Base-by-base conservation (phyloP, 2,888 invertebrate species). In the Molorchus minor region DNA sequence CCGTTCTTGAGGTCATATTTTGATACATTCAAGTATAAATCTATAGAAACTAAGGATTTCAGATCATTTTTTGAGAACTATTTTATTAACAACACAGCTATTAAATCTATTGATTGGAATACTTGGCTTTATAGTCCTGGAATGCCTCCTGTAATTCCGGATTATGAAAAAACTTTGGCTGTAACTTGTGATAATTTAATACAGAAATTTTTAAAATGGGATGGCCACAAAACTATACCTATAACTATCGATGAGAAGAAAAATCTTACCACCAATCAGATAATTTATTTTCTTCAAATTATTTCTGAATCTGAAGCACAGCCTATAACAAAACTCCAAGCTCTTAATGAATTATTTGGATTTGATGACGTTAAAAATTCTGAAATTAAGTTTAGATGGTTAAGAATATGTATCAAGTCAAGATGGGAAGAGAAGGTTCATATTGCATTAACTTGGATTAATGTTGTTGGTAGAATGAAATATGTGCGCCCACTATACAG, bases 381-480 rank as follows among this genome's bases (percentile, higher is more conserved):
- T 0, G 96, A 97, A 82, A 90, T 96, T 46, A 84, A 84, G 69
- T 88, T 82, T 80, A 88, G 52, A 29, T 93, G 94, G 89, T 79
- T 94, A 43, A 85, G 93, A 56, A 78, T 95, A 57, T 88, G 92
- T 65, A 82, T 96, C n/a, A 88, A 86, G 75, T 88, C 90, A 8
- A 85, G 84, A 54, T 90, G 93, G 84, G 80, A 84, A 19, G 82
- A 85, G 0, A 87, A 87, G 71, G 81, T 96, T 29, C 81, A 84
- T 1, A 84, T 86, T 12, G 89, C 90, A 1, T 82, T 96, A 54
- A 78, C 86, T 15, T 96, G 96, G 83, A 87, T 94, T 5, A 93
- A 91, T 67, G 85, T 86, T 13, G 89, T 93, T 75, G 96, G 96
- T 29, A 86, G 97, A 53, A 93, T 96, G 92, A 97, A 97, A 79